These are phyloP conservation scores for Thalpophila matura DNA, from an alignment of 2,888 invertebrate genomes.

Conservation along the genomic window DNA sequence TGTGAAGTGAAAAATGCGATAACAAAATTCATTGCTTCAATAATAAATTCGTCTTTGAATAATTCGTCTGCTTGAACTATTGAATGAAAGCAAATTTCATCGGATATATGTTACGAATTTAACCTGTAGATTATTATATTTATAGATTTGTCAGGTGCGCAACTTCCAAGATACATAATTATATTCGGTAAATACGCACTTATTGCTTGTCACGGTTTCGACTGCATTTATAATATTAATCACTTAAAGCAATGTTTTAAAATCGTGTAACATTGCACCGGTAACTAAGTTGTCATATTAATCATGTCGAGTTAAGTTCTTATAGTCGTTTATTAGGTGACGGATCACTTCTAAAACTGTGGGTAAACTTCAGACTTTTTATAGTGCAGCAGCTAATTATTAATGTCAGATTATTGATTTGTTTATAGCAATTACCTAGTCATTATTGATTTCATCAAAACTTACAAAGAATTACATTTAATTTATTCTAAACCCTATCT, in stretches of 20 bases:
- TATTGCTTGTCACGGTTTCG: constrained; percentile 22
- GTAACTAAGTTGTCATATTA: constrained; percentile 45
- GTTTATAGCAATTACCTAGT: too few relatives aligned
- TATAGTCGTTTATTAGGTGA: constrained; percentile 31
- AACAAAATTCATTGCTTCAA: too few relatives aligned
- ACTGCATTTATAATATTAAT: constrained; percentile 39
- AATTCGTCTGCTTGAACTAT: too few relatives aligned
- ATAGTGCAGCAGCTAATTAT: background rate
- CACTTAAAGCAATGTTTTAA: constrained; percentile 39
- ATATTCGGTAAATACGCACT: background rate
- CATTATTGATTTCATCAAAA: too few relatives aligned
- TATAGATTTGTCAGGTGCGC: background rate
- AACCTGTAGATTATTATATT: too few relatives aligned
- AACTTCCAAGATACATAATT: constrained; percentile 14
- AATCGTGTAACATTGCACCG: constrained; percentile 38
- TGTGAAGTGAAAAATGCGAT: too few relatives aligned
- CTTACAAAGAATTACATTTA: too few relatives aligned
- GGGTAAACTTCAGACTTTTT: constrained; percentile 12
- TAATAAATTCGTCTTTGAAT: too few relatives aligned
- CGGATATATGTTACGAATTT: too few relatives aligned
- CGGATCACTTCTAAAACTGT: constrained; percentile 31
- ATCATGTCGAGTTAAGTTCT: constrained; percentile 44
- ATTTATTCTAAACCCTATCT: too few relatives aligned
- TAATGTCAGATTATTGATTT: too few relatives aligned
- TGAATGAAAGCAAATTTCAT: too few relatives aligned